These are phyloP conservation scores for Drosophila kikkawai DNA, from an alignment of 1,140 invertebrate genomes.

Conservation along the genomic window DNA sequence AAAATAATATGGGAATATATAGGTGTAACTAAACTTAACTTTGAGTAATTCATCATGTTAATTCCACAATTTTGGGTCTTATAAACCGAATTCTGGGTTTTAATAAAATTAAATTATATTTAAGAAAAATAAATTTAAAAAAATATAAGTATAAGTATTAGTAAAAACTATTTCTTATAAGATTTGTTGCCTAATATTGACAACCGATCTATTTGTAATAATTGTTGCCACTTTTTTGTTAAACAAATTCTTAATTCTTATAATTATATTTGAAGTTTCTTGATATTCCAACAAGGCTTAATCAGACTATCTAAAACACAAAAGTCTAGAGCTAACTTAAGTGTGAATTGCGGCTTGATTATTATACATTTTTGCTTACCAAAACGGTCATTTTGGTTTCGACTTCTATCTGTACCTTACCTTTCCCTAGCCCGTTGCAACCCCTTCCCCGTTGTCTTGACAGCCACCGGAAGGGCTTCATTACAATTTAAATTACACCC, in stretches of 20 bases:
- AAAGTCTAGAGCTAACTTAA: background rate
- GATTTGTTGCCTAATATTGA: background rate
- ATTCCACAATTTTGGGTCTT: too few relatives aligned
- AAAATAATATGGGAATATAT: background rate
- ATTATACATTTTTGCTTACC: background rate
- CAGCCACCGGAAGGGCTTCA: slow-evolving; percentile 54
- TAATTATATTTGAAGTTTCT: background rate
- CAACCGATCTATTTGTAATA: background rate
- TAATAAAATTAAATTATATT: too few relatives aligned
- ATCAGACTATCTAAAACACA: too few relatives aligned
- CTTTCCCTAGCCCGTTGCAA: background rate
- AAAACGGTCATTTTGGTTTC: background rate
- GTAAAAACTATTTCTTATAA: too few relatives aligned
- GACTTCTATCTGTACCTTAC: background rate
- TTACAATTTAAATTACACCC: slow-evolving; percentile 41
- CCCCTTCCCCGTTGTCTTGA: slow-evolving; percentile 26
- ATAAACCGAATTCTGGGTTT: too few relatives aligned
- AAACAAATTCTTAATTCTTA: background rate
- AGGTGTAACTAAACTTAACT: too few relatives aligned
- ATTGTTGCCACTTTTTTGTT: too few relatives aligned
- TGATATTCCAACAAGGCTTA: background rate
- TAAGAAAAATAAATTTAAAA: too few relatives aligned
- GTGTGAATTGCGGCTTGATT: background rate
- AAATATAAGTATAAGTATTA: too few relatives aligned
- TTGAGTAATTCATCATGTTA: too few relatives aligned